phyloP scores from a whole-genome alignment of 37 sponge, comb jelly and placozoan genomes.

The Halisarca cf. caerulea region DNA sequence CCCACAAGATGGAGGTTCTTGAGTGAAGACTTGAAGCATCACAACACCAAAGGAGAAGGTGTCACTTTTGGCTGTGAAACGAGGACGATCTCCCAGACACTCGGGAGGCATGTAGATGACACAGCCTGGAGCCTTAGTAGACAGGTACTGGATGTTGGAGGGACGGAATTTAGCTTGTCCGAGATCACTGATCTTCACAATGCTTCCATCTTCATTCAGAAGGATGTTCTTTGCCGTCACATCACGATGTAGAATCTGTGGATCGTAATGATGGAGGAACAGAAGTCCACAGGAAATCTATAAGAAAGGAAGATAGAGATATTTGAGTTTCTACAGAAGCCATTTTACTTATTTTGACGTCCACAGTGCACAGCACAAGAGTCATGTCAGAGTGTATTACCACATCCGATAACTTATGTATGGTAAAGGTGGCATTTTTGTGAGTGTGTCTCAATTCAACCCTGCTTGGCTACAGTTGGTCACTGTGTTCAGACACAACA shows the following conservation, averaged over 20 bases:
- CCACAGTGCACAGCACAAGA: too few relatives aligned
- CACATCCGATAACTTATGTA: too few relatives aligned
- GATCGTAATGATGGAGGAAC: constrained; percentile 13
- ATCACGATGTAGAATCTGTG: constrained; percentile 7
- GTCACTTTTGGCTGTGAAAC: not conserved
- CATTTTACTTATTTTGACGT: too few relatives aligned
- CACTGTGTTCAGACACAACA: too few relatives aligned
- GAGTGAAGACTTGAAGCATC: not conserved
- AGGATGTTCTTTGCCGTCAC: constrained; percentile 13
- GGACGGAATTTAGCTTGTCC: constrained; percentile 13
- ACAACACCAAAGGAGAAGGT: constrained; percentile 15
- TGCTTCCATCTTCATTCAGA: not conserved
- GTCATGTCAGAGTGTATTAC: too few relatives aligned
- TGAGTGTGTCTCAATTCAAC: too few relatives aligned
- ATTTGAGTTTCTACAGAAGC: too few relatives aligned
- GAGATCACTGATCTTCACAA: constrained; percentile 20
- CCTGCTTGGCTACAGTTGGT: too few relatives aligned
- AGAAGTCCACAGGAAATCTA: not conserved
- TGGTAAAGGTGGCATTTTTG: too few relatives aligned
- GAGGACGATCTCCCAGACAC: not conserved
- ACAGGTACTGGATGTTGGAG: constrained; percentile 1
- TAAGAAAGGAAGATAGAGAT: not conserved
- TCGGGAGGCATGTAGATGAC: constrained; percentile 22
- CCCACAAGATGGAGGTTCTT: constrained; percentile 4
- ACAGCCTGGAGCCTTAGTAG: constrained; percentile 8